Conservation (phyloP, 2,888 invertebrate species). For the Rhogogaster chlorosoma region DNA sequence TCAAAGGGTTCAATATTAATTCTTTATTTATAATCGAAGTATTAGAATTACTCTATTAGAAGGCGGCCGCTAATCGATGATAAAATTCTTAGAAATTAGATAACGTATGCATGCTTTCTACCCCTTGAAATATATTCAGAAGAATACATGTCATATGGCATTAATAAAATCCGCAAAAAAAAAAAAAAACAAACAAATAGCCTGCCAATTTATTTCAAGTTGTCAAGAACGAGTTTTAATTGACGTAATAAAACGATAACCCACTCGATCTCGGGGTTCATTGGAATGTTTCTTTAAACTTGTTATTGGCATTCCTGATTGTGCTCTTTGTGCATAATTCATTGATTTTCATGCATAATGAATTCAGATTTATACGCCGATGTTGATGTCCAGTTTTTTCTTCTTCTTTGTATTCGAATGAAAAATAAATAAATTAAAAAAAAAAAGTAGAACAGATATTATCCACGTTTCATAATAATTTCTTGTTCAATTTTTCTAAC, state of each 20-base stretch:
- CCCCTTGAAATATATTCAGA: background rate
- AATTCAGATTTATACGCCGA: background rate
- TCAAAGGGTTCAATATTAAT: background rate
- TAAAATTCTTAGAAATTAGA: background rate
- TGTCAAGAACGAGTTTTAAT: background rate
- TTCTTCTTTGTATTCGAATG: background rate
- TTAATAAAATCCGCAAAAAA: background rate
- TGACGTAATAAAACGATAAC: constrained; percentile 31
- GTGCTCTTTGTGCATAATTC: background rate
- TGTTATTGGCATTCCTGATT: background rate
- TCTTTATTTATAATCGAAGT: background rate
- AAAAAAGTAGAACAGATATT: background rate
- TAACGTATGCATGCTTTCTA: background rate
- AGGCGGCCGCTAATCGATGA: background rate
- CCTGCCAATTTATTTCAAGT: background rate
- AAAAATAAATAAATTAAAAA: no score
- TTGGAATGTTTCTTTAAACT: constrained; percentile 5
- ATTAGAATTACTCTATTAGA: background rate
- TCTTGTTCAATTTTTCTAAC: background rate
- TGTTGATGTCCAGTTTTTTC: background rate
- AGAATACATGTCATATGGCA: background rate
- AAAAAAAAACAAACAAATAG: no score
- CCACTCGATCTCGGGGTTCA: constrained; percentile 32
- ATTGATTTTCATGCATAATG: background rate
- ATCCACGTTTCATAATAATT: background rate